Percentiles rank a stretch among this genome's conserved stretches.
These are phyloP conservation scores for Amiota communis DNA, from an alignment of 2,888 invertebrate species.

Conservation along the genomic window DNA sequence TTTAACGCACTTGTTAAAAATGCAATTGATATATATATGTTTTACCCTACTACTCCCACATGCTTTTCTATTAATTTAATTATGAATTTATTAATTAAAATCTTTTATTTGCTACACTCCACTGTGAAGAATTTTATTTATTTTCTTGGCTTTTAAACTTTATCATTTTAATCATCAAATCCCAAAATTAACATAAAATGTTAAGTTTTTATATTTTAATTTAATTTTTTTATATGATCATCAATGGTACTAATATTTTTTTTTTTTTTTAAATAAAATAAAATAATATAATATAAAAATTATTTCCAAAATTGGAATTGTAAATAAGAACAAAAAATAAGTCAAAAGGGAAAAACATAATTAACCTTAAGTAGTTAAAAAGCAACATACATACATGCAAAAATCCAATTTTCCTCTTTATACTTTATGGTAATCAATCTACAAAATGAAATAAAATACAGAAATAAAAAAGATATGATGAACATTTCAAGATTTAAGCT, in stretches of 20 bases:
- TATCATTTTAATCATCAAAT: background rate
- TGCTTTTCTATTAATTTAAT: background rate
- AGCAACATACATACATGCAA: background rate
- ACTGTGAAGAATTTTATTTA: too few relatives aligned
- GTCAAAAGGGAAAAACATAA: background rate
- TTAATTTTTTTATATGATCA: background rate
- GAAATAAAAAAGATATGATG: background rate
- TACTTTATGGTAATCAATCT: background rate
- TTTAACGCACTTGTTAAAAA: slow-evolving; percentile 72
- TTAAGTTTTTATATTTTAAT: slow-evolving; percentile 44
- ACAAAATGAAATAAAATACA: background rate
- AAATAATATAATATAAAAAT: background rate
- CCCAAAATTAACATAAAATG: slow-evolving; percentile 55
- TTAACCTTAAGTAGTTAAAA: slow-evolving; percentile 30
- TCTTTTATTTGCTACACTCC: too few relatives aligned
- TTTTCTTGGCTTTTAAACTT: background rate
- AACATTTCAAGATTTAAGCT: background rate
- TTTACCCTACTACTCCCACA: background rate
- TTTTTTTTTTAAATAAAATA: background rate
- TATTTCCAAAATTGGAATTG: slow-evolving; percentile 37
- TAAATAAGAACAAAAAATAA: slow-evolving; percentile 46
- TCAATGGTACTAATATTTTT: slow-evolving; percentile 11
- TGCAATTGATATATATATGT: slow-evolving; percentile 59
- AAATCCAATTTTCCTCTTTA: background rate
- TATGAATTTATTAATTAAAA: too few relatives aligned